Conservation (phyloP, 35 echinoderm and acorn worm species). For the Anneissia japonica region DNA sequence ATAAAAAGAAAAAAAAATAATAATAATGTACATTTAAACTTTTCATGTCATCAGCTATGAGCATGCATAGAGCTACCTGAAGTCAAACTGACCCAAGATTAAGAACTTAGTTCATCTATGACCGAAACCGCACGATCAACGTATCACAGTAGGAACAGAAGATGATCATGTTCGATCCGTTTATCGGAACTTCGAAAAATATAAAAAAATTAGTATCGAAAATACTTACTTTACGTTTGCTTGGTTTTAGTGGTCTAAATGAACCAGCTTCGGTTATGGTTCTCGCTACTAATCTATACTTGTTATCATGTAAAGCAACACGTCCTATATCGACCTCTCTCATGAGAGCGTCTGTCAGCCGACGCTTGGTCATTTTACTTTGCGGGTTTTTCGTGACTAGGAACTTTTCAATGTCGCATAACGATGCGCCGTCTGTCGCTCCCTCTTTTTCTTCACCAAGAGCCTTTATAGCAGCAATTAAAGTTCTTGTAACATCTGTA, state of each 20-base stretch:
- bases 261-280: not conserved
- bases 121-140: no score
- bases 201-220: no score
- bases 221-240: conserved; percentile 76
- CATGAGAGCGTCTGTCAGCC: conserved; percentile 48
- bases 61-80: no score
- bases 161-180: no score
- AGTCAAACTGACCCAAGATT: no score
- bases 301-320: conserved; percentile 13
- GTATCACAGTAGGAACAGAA: no score
- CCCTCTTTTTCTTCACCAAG: conserved; percentile 6
- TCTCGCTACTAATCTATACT: not conserved
- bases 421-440: conserved; percentile 16
- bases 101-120: no score
- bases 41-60: no score
- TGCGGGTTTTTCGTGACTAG: conserved; percentile 44
- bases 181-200: no score
- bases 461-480: conserved; percentile 59
- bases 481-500: conserved; percentile 51
- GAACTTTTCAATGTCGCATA: conserved; percentile 78
- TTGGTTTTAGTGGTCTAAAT: conserved; percentile 37
- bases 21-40: no score
- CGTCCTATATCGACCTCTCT: conserved; percentile 70
- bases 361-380: conserved; percentile 61
- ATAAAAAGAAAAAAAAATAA: no score